phyloP scores from a whole-genome alignment of 2,113 vertebrate genomes.

The Apteryx owenii region DNA sequence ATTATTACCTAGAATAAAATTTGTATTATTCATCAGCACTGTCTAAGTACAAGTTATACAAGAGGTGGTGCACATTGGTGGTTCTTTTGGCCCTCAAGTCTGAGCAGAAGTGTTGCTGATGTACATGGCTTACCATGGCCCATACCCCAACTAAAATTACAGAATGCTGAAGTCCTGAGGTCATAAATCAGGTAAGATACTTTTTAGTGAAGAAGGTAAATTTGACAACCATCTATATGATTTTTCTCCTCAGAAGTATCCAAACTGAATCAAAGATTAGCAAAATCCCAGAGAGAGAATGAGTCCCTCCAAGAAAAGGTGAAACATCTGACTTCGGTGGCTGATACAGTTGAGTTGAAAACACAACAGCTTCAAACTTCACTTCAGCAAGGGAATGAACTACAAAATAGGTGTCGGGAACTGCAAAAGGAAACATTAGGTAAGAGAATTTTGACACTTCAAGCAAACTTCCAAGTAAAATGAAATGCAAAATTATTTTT shows the following conservation, averaged over 20 bases:
- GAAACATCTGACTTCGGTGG: conserved; percentile 62
- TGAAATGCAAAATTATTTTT: not conserved
- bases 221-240: not conserved
- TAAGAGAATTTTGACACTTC: conserved; percentile 51
- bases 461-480: not conserved
- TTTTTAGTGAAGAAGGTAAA: not conserved
- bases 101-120: not conserved
- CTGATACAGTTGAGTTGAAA: conserved; percentile 66
- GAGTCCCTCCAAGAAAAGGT: conserved; percentile 76
- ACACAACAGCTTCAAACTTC: conserved; percentile 75
- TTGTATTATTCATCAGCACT: not conserved
- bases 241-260: conserved; percentile 76
- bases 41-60: not conserved
- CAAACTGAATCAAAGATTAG: conserved; percentile 73
- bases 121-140: accelerated
- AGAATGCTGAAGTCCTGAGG: not conserved
- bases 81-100: not conserved
- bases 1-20: not conserved
- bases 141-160: too few relatives aligned
- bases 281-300: conserved; percentile 66
- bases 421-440: conserved; percentile 79
- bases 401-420: conserved; percentile 76
- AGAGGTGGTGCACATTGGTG: not conserved
- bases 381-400: conserved; percentile 72
- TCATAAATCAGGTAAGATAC: not conserved